Evolutionary conservation across 2,113 vertebrate species (phyloP).

Genomic region (Coregonus clupeaformis): DNA sequence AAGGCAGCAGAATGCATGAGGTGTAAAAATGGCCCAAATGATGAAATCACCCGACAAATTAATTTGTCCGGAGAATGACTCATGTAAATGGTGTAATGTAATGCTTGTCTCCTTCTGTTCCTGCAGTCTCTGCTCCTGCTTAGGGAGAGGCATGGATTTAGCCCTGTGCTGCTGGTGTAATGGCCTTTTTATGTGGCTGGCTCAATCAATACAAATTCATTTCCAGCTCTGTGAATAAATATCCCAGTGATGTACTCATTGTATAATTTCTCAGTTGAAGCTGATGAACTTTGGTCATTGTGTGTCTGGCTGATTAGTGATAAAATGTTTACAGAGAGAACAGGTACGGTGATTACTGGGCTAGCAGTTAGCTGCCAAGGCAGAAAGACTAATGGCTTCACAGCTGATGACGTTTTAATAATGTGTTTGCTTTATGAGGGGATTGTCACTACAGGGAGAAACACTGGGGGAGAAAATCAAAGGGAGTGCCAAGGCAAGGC

Average conservation of each 20-base stretch:
- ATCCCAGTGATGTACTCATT: constrained; percentile 20
- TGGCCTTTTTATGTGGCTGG: constrained; percentile 51
- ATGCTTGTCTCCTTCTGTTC: background rate
- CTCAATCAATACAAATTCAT: constrained; percentile 54
- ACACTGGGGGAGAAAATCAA: background rate
- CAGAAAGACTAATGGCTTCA: constrained; percentile 6
- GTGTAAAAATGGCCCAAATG: no score
- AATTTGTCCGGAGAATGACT: background rate
- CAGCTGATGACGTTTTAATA: constrained; percentile 44
- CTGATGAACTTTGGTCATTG: constrained; percentile 11
- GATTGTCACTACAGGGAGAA: background rate
- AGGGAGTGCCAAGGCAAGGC: background rate
- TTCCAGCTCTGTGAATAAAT: constrained; percentile 47
- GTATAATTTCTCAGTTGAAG: constrained; percentile 24
- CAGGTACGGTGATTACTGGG: constrained; percentile 10
- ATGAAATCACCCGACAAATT: no score
- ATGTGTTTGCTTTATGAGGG: constrained; percentile 24
- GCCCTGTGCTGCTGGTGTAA: constrained; percentile 30
- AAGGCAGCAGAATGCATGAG: no score
- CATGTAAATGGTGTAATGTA: background rate
- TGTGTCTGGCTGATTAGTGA: constrained; percentile 36
- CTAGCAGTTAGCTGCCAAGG: background rate
- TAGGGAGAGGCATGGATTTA: constrained; percentile 31
- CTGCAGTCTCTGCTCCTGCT: background rate
- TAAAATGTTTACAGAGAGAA: constrained; percentile 29